Evolutionary conservation across 2,113 vertebrate species (phyloP).

Genomic region (Tetraodon nigroviridis): DNA sequence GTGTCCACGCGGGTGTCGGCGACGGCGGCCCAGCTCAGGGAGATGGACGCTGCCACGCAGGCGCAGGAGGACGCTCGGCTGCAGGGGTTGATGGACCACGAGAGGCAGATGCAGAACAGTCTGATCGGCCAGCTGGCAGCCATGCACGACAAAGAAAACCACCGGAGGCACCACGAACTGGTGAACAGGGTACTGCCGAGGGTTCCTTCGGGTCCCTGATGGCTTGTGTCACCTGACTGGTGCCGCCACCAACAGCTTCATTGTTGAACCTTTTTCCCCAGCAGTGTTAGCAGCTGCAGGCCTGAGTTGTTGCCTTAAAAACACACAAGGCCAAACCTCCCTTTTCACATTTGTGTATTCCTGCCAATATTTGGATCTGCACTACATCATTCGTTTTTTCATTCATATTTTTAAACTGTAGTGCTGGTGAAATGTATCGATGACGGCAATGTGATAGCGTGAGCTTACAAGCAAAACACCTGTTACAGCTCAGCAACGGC

Average conservation of each 20-base stretch:
- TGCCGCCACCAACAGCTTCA: constrained; percentile 11
- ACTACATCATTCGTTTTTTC: no score
- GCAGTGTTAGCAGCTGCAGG: not conserved
- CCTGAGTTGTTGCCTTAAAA: not conserved
- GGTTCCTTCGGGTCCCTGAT: constrained; percentile 15
- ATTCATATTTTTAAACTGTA: no score
- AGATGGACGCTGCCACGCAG: constrained; percentile 50
- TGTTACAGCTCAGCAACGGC: no score
- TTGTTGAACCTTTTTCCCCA: not conserved
- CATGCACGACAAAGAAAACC: constrained; percentile 40
- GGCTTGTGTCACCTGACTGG: constrained; percentile 11
- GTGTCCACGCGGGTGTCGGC: constrained; percentile 29
- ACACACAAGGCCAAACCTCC: not conserved
- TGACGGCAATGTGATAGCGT: no score
- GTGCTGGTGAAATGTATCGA: no score
- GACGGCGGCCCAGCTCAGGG: constrained; percentile 30
- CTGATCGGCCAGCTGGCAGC: constrained; percentile 30
- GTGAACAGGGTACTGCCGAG: constrained; percentile 42
- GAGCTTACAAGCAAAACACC: no score
- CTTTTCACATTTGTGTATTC: no score
- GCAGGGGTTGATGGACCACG: constrained; percentile 48
- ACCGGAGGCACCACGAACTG: constrained; percentile 29
- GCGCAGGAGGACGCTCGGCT: constrained; percentile 41
- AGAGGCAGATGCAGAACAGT: constrained; percentile 50
- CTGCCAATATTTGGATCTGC: no score